These are phyloP conservation scores for Hippocampus comes DNA, from an alignment of 2,113 vertebrate species.

Conservation along the genomic window DNA sequence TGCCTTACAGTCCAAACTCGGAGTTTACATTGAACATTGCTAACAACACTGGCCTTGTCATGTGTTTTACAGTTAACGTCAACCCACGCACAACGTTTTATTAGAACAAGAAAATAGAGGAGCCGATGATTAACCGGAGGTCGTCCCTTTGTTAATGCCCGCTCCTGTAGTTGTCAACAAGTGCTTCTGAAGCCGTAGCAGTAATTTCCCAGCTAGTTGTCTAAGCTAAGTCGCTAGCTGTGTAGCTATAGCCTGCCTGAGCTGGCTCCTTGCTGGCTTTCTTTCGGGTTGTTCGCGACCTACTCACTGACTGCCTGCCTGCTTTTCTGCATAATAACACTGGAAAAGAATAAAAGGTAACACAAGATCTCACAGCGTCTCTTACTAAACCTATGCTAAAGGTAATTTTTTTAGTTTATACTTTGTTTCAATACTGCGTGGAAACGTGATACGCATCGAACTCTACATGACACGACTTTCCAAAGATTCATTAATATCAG, in stretches of 20 bases:
- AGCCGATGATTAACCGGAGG: background rate
- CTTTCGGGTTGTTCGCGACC: background rate
- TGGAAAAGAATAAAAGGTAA: conserved; percentile 35
- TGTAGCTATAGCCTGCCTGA: conserved; percentile 5
- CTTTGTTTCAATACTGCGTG: background rate
- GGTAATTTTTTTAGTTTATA: background rate
- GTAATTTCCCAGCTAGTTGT: conserved; percentile 17
- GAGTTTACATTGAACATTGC: background rate
- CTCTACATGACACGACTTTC: background rate
- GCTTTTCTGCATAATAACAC: background rate
- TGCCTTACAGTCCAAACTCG: conserved; percentile 6
- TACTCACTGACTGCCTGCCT: background rate
- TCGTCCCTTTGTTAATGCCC: background rate
- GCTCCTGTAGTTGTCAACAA: conserved; percentile 4
- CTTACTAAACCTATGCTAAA: background rate
- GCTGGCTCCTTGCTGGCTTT: background rate
- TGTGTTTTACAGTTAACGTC: conserved; percentile 29
- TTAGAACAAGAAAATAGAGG: background rate
- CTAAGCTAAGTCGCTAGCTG: conserved; percentile 25
- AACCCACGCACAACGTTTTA: background rate
- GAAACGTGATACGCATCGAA: background rate
- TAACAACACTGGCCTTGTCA: conserved; percentile 30
- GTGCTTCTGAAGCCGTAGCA: background rate
- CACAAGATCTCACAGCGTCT: background rate
- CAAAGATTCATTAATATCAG: background rate